phyloP scores from a whole-genome alignment of 2,797 vertebrate genomes.

The Corythornis leucogaster region DNA sequence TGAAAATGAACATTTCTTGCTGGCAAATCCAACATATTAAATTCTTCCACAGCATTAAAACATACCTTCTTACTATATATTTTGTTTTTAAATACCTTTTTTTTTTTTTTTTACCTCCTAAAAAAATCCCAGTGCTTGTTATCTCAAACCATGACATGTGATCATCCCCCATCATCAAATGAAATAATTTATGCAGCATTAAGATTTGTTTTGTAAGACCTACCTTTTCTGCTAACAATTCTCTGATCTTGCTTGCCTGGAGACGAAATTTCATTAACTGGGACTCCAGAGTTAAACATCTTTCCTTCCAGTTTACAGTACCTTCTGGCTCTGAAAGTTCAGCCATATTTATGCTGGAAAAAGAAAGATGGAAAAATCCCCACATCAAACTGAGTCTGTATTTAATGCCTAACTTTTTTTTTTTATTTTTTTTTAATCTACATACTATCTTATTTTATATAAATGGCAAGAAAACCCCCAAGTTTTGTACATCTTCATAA shows the following conservation, averaged over 20 bases:
- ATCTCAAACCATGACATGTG: not conserved
- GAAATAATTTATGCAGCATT: not conserved
- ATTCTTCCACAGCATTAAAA: slow-evolving; percentile 5
- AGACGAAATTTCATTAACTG: slow-evolving; percentile 95
- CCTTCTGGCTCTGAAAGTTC: slow-evolving; percentile 86
- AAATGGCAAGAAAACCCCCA: not conserved
- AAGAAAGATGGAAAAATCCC: not conserved
- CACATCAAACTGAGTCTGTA: not conserved
- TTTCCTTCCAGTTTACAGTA: slow-evolving; percentile 92
- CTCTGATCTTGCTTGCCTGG: slow-evolving; percentile 95
- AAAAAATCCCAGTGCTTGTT: not conserved
- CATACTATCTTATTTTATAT: not conserved
- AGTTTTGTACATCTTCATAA: not conserved
- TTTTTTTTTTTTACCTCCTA: not conserved
- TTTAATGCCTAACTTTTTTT: not conserved
- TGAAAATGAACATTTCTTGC: slow-evolving; percentile 9
- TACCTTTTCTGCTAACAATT: slow-evolving; percentile 96
- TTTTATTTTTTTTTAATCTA: not conserved
- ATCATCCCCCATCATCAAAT: not conserved
- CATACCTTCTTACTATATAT: not conserved
- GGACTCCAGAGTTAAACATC: slow-evolving; percentile 91
- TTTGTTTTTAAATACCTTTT: not conserved
- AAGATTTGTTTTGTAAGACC: slow-evolving; percentile 24
- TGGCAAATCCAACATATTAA: not conserved
- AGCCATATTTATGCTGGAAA: slow-evolving; percentile 83